Evolutionary conservation across 2,888 invertebrate species (phyloP), one percentile per base, ranked within the genome.

Genomic region (Lacanobia oleracea): DNA sequence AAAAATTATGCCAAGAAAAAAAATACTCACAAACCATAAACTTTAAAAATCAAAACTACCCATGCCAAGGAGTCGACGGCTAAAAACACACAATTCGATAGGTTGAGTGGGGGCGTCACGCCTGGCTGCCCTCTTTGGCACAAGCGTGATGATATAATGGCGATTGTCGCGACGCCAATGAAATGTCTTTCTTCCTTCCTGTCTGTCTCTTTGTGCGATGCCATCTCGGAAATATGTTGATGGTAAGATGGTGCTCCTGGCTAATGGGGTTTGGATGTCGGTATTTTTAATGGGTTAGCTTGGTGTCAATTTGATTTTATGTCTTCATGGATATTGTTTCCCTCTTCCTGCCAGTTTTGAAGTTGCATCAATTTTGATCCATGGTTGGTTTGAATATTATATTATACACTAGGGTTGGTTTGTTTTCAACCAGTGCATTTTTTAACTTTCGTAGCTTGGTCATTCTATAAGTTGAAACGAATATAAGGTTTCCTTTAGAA

Each of bases 131-230:
- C 84, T 77, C 87, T 79, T 82, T 86, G 87, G 86, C 89, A 86
- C 71, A 78, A 80, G 77, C 88, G 87, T 88, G 91, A 89, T 92
- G 90, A 91, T 91, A 90, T 91, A 91, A 92, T 90, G 88, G 89
- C 85, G 87, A 89, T 87, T 89, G 88, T 88, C 90, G 90, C 92
- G 91, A 87, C 90, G 88, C 90, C 90, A 89, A 90, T 89, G 90
- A 89, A 90, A 91, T 91, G 91, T 89, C 88, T 83, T 86, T 87
- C 89, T 93, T 93, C 93, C 93, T 94, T 93, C 94, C 94, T 93
- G 91, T 90, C 89, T 90, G 85, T 81, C 87, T 85, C 86, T 88
- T 89, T 87, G 86, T 86, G 77, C 83, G 83, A 81, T 80, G 75
- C 87, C 74, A 86, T 83, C 83, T 83, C 83, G 83, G 84, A 86